Evolutionary conservation across 2,113 vertebrate species (phyloP), one percentile per base, ranked within the genome.

Genomic region (Acrocephalus arundinaceus): DNA sequence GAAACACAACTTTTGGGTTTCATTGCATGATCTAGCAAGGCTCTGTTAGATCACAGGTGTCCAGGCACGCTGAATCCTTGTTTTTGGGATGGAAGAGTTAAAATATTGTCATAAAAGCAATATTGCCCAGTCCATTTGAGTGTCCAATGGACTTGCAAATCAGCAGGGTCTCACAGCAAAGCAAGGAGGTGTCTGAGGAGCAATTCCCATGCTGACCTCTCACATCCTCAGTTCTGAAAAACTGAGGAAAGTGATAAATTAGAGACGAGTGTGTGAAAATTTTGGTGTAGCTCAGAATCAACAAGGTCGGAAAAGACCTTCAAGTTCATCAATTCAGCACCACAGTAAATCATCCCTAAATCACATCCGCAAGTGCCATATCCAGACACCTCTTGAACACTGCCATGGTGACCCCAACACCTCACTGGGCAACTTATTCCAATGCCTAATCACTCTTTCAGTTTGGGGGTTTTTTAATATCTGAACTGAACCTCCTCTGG

Each of bases 381-480:
- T 55, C 9, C 87, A 54, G 20, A 35, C 8, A n/a, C 4, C 9
- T 48, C 71, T 20, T 27, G 35, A 76, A 27, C n/a, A 16, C 4
- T 62, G 62, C 30, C 55, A 70, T 4, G 11, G 39, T 19, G 20
- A 55, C 25, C 48, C 31, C 63, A 55, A 31, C 35, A 49, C 8
- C 35, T 43, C 22, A 2, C 11, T 20, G 41, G 15, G 22, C 17
- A 63, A 31, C 22, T 43, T 28, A 16, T 37, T 33, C 31, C 63
- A 57, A 14, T 28, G 25, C 22, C 15, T 28, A 57, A 55, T 7
- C 1, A 0, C 22, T 62, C 21, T 31, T 62, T 43, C 10, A 16
- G 1, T 6, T 39, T 37, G 11, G 21, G 4, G 1, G 1, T 4
- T 25, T 67, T 39, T 4, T 41, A 62, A 9, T 20, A 49, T 43